Conservation (phyloP, 2,888 invertebrate genomes). For the Oscheius myriophilus region DNA sequence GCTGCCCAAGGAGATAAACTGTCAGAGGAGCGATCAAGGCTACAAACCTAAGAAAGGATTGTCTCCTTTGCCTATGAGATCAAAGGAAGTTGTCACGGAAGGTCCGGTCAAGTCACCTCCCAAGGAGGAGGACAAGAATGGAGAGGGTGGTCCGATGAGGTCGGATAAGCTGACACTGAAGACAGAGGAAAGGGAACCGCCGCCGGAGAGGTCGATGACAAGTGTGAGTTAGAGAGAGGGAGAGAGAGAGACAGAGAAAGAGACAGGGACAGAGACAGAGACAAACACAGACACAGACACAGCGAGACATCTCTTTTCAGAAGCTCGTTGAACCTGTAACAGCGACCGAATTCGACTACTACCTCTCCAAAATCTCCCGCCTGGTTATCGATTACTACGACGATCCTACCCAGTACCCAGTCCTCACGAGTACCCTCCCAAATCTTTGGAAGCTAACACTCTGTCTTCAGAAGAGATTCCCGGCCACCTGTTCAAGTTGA, state of each 20-base stretch:
- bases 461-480: neutral
- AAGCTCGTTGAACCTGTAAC: slow-evolving; percentile 29
- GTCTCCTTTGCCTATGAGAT: neutral
- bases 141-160: neutral
- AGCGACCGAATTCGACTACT: slow-evolving; percentile 31
- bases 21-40: neutral
- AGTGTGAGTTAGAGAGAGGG: neutral
- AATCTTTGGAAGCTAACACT: too few relatives aligned
- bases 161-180: slow-evolving; percentile 2
- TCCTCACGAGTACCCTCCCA: slow-evolving; percentile 79
- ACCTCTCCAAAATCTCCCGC: slow-evolving; percentile 81
- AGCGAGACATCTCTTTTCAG: neutral
- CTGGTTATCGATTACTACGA: slow-evolving; percentile 87
- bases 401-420: slow-evolving; percentile 82
- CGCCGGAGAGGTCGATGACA: slow-evolving; percentile 6
- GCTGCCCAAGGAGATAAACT: neutral
- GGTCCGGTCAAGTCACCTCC: too few relatives aligned
- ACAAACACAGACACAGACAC: too few relatives aligned
- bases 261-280: too few relatives aligned
- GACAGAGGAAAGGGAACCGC: neutral
- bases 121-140: too few relatives aligned
- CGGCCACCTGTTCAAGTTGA: slow-evolving; percentile 3
- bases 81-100: neutral
- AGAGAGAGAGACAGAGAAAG: too few relatives aligned
- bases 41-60: neutral